A percentile compares a stretch with the other conserved stretches of the same genome.
Evolutionary conservation across 2,113 vertebrate species (phyloP).

Genomic region (Nibea albiflora): DNA sequence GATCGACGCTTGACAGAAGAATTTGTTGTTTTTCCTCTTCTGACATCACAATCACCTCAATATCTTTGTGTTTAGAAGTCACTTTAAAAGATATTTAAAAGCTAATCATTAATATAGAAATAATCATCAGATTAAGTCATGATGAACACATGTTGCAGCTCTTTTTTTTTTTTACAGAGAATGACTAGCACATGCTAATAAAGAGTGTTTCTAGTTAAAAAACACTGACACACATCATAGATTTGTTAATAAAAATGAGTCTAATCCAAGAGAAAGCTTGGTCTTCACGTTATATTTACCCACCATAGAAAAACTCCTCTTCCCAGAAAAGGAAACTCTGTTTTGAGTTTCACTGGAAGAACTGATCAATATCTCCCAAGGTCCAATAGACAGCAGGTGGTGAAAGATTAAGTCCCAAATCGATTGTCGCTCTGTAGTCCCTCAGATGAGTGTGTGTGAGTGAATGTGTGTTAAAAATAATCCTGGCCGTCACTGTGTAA

Average conservation of each 20-base stretch:
- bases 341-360: conserved; percentile 20
- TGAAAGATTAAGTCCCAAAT: conserved; percentile 37
- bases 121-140: background rate
- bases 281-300: conserved; percentile 30
- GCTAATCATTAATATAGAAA: background rate
- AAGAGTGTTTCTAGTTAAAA: background rate
- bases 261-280: background rate
- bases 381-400: conserved; percentile 51
- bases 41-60: background rate
- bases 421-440: conserved; percentile 8
- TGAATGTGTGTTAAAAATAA: conserved; percentile 32
- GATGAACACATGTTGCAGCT: background rate
- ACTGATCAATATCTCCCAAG: conserved; percentile 50
- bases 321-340: conserved; percentile 1
- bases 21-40: no score
- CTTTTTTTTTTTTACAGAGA: background rate
- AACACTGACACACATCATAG: background rate
- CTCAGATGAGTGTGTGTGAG: conserved; percentile 15
- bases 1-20: no score
- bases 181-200: conserved; percentile 6
- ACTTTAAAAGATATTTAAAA: no score
- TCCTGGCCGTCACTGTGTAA: conserved; percentile 2
- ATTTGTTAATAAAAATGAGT: background rate
- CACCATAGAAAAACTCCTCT: conserved; percentile 63
- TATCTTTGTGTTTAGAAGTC: background rate